Conservation (phyloP, 53 echinoderm and acorn worm species). For the Pentamera pediparva region DNA sequence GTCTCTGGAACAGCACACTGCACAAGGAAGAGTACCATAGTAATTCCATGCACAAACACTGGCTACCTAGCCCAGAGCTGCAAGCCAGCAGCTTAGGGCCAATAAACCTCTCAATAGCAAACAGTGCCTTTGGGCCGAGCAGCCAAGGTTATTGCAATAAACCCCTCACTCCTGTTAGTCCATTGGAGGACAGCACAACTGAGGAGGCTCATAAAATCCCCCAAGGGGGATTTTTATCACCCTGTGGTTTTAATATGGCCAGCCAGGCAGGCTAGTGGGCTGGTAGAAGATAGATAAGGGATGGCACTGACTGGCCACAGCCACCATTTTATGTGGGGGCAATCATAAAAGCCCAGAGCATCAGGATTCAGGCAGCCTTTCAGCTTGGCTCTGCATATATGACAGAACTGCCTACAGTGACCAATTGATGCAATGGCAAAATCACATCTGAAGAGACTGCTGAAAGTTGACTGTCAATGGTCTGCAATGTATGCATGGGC, state of each 20-base stretch:
- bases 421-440: no score
- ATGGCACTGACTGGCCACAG: neutral
- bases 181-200: neutral
- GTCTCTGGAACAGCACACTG: no score
- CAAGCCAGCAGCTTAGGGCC: neutral
- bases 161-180: neutral
- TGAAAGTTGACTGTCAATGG: no score
- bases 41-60: no score
- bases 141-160: neutral
- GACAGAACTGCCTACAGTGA: no score
- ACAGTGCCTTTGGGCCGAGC: neutral
- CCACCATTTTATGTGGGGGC: neutral
- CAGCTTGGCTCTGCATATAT: no score
- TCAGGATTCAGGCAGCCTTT: neutral
- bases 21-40: no score
- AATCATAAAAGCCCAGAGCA: neutral
- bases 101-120: neutral
- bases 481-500: no score
- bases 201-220: neutral
- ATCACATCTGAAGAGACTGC: no score
- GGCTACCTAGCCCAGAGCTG: no score
- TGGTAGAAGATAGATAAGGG: neutral
- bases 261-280: no score
- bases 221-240: neutral
- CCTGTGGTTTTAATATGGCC: constrained; percentile 5